Base-by-base conservation (phyloP, 1,140 invertebrate species). In the Megathymus violae region DNA sequence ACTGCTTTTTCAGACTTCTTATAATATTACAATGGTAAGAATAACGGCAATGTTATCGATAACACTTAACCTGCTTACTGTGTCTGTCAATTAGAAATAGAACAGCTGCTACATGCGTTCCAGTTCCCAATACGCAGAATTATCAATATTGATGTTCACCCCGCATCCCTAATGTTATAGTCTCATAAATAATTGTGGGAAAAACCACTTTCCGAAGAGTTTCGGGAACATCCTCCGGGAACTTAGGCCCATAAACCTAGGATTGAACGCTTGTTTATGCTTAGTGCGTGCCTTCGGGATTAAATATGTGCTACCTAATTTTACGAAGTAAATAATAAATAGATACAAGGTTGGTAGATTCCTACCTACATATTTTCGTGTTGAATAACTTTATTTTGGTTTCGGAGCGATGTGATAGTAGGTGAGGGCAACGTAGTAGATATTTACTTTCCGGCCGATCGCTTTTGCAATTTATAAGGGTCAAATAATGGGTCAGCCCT, bases 121-220 rank as follows among this genome's bases (percentile, higher is more conserved):
- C 3, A 25, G 27, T 54, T 54, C 36, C 38, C 27, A 31, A 4
- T 31, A 31, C 27, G 27, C 27, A 7, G 10, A 11, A 38, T 41
- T 54, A 4, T 17, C 38, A 41, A 41, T 40, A 41, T 52, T 40
- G 34, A 19, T 15, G 36, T 27, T 54, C 27, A 10, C n/a, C 17
- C 40, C 51, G 51, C 51, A 41, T 56, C 52, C 51, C 51, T 44
- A 22, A 44, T 56, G 52, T 56, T 31, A 56, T 56, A 44, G 40
- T 44, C 40, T 58, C 52, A 58, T 58, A 58, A 58, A 58, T 58
- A 58, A 44, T 58, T 58, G 52, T 34, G 43, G 19, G 52, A 58
- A 58, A 58, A 58, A 58, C 40, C 52, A 58, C 40, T 58, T 44
- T n/a, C 36, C 22, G 38, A 56, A 41, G 51, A 56, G 51, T 56